phyloP scores from a whole-genome alignment of 2,888 invertebrate species.

The Linnaemya vulpina region DNA sequence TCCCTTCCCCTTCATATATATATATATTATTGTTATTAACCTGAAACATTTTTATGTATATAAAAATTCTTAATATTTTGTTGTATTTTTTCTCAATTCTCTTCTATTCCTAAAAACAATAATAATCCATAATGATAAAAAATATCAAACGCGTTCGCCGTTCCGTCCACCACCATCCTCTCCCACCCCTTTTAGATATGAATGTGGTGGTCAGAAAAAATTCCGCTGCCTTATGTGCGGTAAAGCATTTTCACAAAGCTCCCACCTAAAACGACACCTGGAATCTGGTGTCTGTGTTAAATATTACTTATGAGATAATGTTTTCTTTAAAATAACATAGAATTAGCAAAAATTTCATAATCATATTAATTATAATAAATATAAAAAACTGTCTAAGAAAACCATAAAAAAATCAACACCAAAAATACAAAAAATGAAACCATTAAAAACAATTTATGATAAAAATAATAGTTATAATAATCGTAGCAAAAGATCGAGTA shows the following conservation, averaged over 20 bases:
- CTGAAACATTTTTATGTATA: constrained; percentile 15
- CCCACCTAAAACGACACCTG: constrained; percentile 86
- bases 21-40: constrained; percentile 10
- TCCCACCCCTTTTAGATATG: constrained; percentile 84
- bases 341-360: constrained; percentile 77
- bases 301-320: constrained; percentile 84
- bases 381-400: constrained; percentile 48
- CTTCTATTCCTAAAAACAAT: constrained; percentile 32
- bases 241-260: constrained; percentile 88
- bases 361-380: constrained; percentile 48
- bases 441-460: constrained; percentile 63
- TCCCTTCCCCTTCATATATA: constrained; percentile 3
- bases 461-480: constrained; percentile 39
- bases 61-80: constrained; percentile 41
- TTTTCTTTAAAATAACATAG: constrained; percentile 83
- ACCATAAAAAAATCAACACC: constrained; percentile 70
- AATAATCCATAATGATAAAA: constrained; percentile 19
- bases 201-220: constrained; percentile 88
- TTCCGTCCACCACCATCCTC: not conserved
- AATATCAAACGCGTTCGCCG: constrained; percentile 1
- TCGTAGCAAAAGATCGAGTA: constrained; percentile 58
- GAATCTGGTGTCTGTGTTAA: constrained; percentile 84
- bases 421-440: constrained; percentile 70
- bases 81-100: constrained; percentile 46
- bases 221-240: constrained; percentile 87